Evolutionary conservation across 1,140 invertebrate genomes (phyloP).

Genomic region (Thrips palmi): DNA sequence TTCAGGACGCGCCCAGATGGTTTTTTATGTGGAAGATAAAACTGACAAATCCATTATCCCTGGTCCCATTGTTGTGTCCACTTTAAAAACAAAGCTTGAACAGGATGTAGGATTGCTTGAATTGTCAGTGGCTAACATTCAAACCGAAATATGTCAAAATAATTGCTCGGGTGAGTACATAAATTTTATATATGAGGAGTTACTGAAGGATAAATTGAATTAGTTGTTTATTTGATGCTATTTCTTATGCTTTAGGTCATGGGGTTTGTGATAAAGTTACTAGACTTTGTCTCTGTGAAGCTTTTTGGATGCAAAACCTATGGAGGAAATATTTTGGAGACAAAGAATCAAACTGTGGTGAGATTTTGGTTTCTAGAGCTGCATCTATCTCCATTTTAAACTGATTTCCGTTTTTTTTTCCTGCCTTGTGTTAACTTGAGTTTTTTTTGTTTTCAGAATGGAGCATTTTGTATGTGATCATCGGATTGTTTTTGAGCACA

Average conservation of each 20-base stretch:
- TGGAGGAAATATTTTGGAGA: conserved; percentile 39
- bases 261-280: conserved; percentile 72
- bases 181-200: conserved; percentile 1
- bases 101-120: conserved; percentile 54
- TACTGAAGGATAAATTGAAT: conserved; percentile 6
- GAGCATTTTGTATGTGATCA: conserved; percentile 74
- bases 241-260: conserved; percentile 35
- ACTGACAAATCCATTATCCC: conserved; percentile 25
- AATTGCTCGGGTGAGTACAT: conserved; percentile 54
- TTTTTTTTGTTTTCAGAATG: conserved; percentile 41
- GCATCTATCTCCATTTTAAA: conserved; percentile 1
- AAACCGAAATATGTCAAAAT: conserved; percentile 77
- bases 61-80: conserved; percentile 35
- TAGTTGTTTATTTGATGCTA: not conserved
- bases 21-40: conserved; percentile 38
- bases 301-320: conserved; percentile 86
- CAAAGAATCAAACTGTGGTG: conserved; percentile 58
- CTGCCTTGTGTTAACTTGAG: not conserved
- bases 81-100: conserved; percentile 43
- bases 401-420: conserved; percentile 1
- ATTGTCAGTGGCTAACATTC: conserved; percentile 49
- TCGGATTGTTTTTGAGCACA: conserved; percentile 44
- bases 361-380: conserved; percentile 21
- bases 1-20: conserved; percentile 34
- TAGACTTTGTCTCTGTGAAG: conserved; percentile 73